Conservation (phyloP, 2,113 vertebrate genomes). For the Mixornis gularis region DNA sequence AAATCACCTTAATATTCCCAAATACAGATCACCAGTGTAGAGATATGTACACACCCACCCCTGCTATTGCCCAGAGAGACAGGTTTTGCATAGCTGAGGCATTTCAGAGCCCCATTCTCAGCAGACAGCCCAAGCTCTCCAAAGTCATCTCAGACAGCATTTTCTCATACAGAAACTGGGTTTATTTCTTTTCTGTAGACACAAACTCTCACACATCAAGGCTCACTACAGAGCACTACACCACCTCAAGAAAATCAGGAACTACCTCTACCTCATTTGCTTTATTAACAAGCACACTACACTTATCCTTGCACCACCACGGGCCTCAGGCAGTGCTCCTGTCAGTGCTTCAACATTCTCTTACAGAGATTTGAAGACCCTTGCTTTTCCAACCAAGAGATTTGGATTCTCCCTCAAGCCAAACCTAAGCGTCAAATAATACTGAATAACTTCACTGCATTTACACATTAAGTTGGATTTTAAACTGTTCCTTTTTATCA, state of each 20-base stretch:
- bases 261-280: background rate
- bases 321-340: background rate
- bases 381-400: background rate
- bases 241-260: background rate
- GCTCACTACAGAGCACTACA: background rate
- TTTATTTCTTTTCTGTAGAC: background rate
- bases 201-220: background rate
- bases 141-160: background rate
- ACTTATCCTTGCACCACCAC: background rate
- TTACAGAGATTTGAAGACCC: background rate
- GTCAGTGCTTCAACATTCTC: background rate
- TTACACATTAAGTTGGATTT: background rate
- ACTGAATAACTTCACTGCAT: background rate
- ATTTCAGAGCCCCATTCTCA: background rate
- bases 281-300: background rate
- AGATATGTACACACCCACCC: background rate
- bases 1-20: background rate
- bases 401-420: background rate
- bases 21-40: background rate
- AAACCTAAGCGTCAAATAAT: background rate
- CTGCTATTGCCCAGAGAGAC: background rate
- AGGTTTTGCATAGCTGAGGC: background rate
- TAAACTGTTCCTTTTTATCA: background rate
- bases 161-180: background rate
- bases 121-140: background rate